Evolutionary conservation across 2,888 invertebrate species (phyloP).

Genomic region (Ophion costatus): DNA sequence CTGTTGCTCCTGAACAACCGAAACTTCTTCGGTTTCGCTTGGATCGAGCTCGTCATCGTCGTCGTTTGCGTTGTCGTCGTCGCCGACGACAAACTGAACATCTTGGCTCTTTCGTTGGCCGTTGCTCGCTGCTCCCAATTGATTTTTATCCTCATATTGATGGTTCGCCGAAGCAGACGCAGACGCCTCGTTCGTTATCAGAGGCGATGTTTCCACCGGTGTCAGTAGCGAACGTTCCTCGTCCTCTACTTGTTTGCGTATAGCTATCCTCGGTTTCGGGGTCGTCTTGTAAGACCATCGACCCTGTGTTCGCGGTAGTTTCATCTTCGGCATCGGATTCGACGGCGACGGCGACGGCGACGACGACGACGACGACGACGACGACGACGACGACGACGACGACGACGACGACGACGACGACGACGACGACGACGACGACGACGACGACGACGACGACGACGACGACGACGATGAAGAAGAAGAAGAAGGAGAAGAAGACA

Average conservation of each 20-base stretch:
- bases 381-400: slow-evolving; percentile 56
- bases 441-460: slow-evolving; percentile 53
- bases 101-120: slow-evolving; percentile 77
- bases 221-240: slow-evolving; percentile 74
- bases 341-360: slow-evolving; percentile 69
- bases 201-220: slow-evolving; percentile 49
- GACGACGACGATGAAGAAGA: slow-evolving; percentile 34
- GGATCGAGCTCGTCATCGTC: slow-evolving; percentile 87
- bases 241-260: slow-evolving; percentile 87
- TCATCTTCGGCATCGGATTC: slow-evolving; percentile 91
- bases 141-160: slow-evolving; percentile 81
- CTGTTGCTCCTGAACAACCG: slow-evolving; percentile 77
- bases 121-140: slow-evolving; percentile 82
- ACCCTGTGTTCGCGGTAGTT: slow-evolving; percentile 92
- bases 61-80: no score
- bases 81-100: slow-evolving; percentile 51
- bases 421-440: slow-evolving; percentile 66
- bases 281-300: slow-evolving; percentile 97
- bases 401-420: slow-evolving; percentile 52
- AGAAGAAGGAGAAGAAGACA: no score
- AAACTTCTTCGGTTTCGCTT: slow-evolving; percentile 86
- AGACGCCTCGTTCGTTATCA: slow-evolving; percentile 82
- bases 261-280: slow-evolving; percentile 93
- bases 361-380: slow-evolving; percentile 65
- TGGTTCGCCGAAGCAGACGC: slow-evolving; percentile 39